These are phyloP conservation scores for Bucco capensis DNA, from an alignment of 2,113 vertebrate species.

Conservation along the genomic window DNA sequence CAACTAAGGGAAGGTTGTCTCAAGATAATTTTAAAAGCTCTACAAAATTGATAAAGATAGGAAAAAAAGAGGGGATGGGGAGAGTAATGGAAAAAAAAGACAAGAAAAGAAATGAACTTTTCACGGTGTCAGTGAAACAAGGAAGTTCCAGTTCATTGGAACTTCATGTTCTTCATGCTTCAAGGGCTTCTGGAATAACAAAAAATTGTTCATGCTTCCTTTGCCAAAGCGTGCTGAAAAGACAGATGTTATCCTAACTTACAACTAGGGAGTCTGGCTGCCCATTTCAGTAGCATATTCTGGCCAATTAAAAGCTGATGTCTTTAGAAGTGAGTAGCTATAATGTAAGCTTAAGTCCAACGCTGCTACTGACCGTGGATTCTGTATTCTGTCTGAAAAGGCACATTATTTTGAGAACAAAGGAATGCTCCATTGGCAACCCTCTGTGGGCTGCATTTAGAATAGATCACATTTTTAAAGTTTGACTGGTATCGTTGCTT, in stretches of 20 bases:
- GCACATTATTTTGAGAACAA: background rate
- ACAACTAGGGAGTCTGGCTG: slow-evolving; percentile 10
- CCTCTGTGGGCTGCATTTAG: background rate
- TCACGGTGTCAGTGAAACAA: background rate
- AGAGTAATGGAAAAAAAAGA: background rate
- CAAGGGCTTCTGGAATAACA: slow-evolving; percentile 50
- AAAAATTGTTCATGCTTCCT: slow-evolving; percentile 7
- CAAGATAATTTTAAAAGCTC: background rate
- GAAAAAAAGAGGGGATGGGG: rapidly evolving
- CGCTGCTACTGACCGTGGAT: background rate
- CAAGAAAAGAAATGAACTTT: background rate
- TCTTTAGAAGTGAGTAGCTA: background rate
- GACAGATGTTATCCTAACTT: slow-evolving; percentile 53
- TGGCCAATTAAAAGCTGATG: background rate
- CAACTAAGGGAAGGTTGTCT: background rate
- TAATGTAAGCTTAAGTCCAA: background rate
- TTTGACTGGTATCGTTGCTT: background rate
- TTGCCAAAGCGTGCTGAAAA: slow-evolving; percentile 35
- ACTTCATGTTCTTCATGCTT: slow-evolving; percentile 48
- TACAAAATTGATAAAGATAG: background rate
- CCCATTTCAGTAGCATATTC: background rate
- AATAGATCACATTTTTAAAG: background rate
- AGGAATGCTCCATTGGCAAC: background rate
- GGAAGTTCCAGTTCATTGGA: slow-evolving; percentile 37
- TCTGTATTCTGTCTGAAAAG: background rate